Percentiles rank a stretch among this genome's conserved stretches.
Evolutionary conservation across 2,888 invertebrate species (phyloP).

Genomic region (Rhodophaea formosa): DNA sequence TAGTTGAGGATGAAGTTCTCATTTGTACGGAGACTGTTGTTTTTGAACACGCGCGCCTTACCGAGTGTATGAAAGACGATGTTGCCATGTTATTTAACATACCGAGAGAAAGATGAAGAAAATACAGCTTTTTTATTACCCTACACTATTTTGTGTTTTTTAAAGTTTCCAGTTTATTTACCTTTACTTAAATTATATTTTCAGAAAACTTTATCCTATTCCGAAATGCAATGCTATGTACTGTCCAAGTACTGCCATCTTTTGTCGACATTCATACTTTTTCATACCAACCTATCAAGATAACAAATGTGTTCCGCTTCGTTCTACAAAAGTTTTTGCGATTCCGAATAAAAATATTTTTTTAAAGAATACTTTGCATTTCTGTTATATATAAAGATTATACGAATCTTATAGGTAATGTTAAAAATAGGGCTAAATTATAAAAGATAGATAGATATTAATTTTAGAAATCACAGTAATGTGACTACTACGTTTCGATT

Average conservation of each 20-base stretch:
- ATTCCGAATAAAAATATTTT: not conserved
- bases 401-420: not conserved
- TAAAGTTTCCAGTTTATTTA: too few species aligned
- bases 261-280: not conserved
- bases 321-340: not conserved
- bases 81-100: too few species aligned
- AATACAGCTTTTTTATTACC: too few species aligned
- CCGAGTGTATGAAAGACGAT: too few species aligned
- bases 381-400: not conserved
- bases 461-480: not conserved
- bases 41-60: too few species aligned
- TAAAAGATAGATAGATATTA: not conserved
- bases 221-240: too few species aligned
- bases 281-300: not conserved
- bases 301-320: not conserved
- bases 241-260: not conserved
- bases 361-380: not conserved
- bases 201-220: too few species aligned
- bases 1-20: too few species aligned
- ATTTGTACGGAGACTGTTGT: too few species aligned
- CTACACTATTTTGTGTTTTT: too few species aligned
- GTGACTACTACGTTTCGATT: conserved; percentile 35
- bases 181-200: too few species aligned
- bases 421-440: not conserved
- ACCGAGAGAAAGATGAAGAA: too few species aligned